These are phyloP conservation scores for Hirtodrosophila histrioides DNA, from an alignment of 2,888 invertebrate genomes.

Conservation along the genomic window DNA sequence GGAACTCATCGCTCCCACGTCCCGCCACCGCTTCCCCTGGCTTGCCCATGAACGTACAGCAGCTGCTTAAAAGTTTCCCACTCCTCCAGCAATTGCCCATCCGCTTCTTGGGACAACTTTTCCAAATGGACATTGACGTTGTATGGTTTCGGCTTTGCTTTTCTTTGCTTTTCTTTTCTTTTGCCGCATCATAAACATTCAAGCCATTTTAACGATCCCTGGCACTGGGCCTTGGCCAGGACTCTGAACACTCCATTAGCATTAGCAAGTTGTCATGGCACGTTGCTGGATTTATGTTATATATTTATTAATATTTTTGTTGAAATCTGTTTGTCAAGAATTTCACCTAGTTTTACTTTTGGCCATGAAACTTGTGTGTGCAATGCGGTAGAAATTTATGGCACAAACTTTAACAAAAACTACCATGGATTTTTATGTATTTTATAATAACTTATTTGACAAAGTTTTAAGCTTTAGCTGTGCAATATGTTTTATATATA, in stretches of 20 bases:
- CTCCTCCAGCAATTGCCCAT: constrained; percentile 20
- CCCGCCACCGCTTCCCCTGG: neutral
- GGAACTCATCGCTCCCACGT: constrained; percentile 2
- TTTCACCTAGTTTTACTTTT: neutral
- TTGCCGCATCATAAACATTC: constrained; percentile 63
- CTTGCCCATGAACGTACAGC: constrained; percentile 45
- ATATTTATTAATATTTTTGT: constrained; percentile 27
- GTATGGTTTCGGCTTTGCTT: constrained; percentile 41
- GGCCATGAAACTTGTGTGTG: neutral
- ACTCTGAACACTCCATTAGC: constrained; percentile 57
- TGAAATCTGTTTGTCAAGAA: constrained; percentile 13
- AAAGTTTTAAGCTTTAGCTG: too few species aligned
- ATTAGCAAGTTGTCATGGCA: constrained; percentile 41
- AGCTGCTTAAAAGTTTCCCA: constrained; percentile 66
- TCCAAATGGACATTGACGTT: constrained; percentile 75
- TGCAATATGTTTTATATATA: too few species aligned
- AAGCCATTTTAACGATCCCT: constrained; percentile 48
- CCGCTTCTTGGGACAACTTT: constrained; percentile 66
- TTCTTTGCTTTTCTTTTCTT: constrained; percentile 13
- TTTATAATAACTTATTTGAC: too few species aligned
- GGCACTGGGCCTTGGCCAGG: constrained; percentile 17
- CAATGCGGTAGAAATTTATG: too few species aligned
- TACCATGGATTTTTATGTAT: too few species aligned
- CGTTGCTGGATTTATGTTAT: constrained; percentile 20
- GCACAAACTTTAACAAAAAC: too few species aligned